Base-by-base conservation (phyloP, 2,113 vertebrate genomes). In the Rhynchomys soricoides region DNA sequence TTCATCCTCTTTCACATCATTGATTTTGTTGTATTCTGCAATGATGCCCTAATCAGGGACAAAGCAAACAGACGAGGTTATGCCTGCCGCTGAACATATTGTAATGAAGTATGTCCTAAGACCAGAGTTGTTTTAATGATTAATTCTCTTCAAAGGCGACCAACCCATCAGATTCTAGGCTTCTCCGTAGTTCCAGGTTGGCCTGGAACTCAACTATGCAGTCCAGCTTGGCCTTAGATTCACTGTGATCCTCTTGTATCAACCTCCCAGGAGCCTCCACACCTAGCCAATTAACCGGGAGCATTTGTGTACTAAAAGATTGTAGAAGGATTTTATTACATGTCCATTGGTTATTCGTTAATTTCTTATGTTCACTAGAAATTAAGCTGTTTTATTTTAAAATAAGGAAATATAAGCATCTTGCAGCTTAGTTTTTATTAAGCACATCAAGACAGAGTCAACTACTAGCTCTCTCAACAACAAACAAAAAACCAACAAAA, bases 21-120 rank as follows among this genome's bases (percentile, higher is more conserved):
- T 99, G 97, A 99, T 99, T 98, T 99, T 99, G 98, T 99, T 99
- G 97, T 99, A 99, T 95, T 99, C 99, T 0, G 99, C 99, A 3
- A 99, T 99, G 98, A 99, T 99, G 52, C 99, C 99, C 99, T 99
- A 96, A 57, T 9, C 86, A n/a, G 89, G 79, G 82, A 45, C 70
- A 68, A 96, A 95, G 91, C 15, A 73, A 6, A 73, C 10, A 13
- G 31, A 3, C 8, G 13, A n/a, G 2, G 22, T 95, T 64, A 45
- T 34, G 85, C 55, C 22, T 16, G 24, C 48, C 29, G 48, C 48
- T 48, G 3, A 13, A 31, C 17, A 24, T 34, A 37, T 0, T 16
- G 17, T 48, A 83, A 45, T 26, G 16, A 57, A 74, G 13, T 1
- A n/a, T 13, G 62, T 86, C 52, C 34, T 22, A 66, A 75, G 40